Evolutionary conservation across 2,888 invertebrate species (phyloP), one percentile per base, ranked within the genome.

Genomic region (Parnassius smintheus): DNA sequence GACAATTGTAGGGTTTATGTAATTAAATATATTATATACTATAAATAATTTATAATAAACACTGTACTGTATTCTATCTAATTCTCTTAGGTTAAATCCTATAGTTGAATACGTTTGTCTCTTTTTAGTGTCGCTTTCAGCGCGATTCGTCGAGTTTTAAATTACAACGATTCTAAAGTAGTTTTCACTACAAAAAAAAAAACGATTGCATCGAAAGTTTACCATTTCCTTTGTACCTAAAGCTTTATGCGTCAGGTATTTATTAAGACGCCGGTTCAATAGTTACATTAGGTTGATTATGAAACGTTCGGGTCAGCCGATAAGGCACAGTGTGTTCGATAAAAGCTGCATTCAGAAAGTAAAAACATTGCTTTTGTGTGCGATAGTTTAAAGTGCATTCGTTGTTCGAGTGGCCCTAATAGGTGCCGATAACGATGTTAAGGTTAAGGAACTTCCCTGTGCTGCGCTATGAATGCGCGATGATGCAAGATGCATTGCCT

Each of bases 221-320:
- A 49, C 13, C 9, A n/a, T 13, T 49, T 49, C 13, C 13, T 9
- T 12, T 3, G 49, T 49, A 49, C 13, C 13, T 13, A 49, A 49
- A 13, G 11, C 8, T 12, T 49, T 49, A 49, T 49, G 49, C 10
- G 51, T n/a, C 18, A 44, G 42, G 48, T 41, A 42, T 44, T 2
- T 25, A 54, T 48, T 25, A 54, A 49, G 49, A 50, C 18, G 55
- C 56, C 59, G 49, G 44, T 11, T 18, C 48, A 53, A 66, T 70
- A 65, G 68, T 70, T 72, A 72, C 74, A 71, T 73, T 74, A 76
- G 69, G 72, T 78, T 77, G 18, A 64, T 64, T 59, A 50, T 56
- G 56, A 80, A 82, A 80, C 71, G 73, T 71, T 79, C 80, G 76
- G 87, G 86, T 88, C 88, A 84, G 77, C 75, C 78, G 90, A 90